Conservation (phyloP, 2,888 invertebrate genomes). For the Spisula solida region DNA sequence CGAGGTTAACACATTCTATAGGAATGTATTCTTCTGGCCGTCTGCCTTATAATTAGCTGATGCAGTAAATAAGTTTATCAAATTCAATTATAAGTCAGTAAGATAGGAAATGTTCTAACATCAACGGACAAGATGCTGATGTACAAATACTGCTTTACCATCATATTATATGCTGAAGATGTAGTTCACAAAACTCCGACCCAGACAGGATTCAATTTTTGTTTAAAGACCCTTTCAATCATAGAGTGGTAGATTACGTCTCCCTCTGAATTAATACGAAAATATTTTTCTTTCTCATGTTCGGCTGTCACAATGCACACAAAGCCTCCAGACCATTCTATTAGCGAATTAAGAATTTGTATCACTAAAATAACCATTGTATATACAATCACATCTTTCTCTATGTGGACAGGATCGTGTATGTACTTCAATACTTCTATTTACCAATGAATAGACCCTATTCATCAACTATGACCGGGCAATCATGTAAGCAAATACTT, state of each 20-base stretch:
- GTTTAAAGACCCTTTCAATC: slow-evolving; percentile 4
- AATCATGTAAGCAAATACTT: slow-evolving; percentile 52
- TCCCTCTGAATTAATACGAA: neutral
- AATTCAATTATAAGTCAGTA: too few species aligned
- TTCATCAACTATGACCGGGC: slow-evolving; percentile 31
- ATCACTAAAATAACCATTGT: neutral
- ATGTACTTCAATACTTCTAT: slow-evolving; percentile 45
- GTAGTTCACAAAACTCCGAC: neutral
- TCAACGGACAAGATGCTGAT: too few species aligned
- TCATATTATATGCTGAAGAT: neutral
- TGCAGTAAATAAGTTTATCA: too few species aligned
- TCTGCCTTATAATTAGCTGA: too few species aligned
- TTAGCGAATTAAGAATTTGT: slow-evolving; percentile 3
- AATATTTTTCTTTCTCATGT: neutral
- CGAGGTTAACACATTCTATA: too few species aligned
- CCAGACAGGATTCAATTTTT: slow-evolving; percentile 15
- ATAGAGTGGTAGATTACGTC: slow-evolving; percentile 1
- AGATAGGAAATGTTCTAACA: too few species aligned
- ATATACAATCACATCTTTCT: slow-evolving; percentile 23
- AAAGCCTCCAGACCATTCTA: neutral
- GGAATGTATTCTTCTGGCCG: too few species aligned
- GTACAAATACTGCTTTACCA: neutral
- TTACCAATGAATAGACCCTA: slow-evolving; percentile 33
- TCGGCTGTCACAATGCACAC: neutral
- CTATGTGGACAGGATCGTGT: slow-evolving; percentile 32